These are phyloP conservation scores for Myotis yumanensis DNA, from an alignment of 2,113 vertebrate species.

Conservation along the genomic window DNA sequence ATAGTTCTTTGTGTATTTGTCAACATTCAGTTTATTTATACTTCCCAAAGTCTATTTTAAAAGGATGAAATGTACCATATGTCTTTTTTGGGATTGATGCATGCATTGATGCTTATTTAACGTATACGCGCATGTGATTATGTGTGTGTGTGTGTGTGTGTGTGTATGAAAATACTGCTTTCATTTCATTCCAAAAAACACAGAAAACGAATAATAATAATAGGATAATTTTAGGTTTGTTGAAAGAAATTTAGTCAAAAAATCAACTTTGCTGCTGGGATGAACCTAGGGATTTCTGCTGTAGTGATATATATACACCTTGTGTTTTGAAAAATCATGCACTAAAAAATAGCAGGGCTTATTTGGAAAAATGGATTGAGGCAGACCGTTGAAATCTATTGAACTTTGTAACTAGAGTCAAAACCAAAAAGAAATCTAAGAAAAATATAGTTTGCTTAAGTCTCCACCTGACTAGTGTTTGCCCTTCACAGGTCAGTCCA, in stretches of 20 bases:
- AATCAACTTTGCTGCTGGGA: neutral
- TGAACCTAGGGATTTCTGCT: neutral
- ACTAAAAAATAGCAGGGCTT: neutral
- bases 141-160: neutral
- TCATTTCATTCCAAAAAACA: neutral
- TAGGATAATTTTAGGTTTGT: constrained; percentile 1
- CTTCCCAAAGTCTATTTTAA: neutral
- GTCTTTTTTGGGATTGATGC: neutral
- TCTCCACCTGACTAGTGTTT: neutral
- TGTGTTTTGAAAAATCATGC: neutral
- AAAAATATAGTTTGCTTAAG: neutral
- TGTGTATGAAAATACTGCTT: neutral
- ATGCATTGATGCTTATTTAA: neutral
- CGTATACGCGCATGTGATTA: neutral
- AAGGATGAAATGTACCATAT: neutral
- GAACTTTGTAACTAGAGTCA: neutral
- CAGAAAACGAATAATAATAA: neutral
- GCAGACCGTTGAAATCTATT: neutral
- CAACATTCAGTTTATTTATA: neutral
- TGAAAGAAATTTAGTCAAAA: constrained; percentile 34
- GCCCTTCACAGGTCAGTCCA: neutral
- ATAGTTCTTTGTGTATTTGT: neutral
- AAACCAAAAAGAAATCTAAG: neutral
- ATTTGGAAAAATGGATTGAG: neutral
- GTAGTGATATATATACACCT: accelerated